Conservation (phyloP, 2,113 vertebrate species). For the Proteles cristata region DNA sequence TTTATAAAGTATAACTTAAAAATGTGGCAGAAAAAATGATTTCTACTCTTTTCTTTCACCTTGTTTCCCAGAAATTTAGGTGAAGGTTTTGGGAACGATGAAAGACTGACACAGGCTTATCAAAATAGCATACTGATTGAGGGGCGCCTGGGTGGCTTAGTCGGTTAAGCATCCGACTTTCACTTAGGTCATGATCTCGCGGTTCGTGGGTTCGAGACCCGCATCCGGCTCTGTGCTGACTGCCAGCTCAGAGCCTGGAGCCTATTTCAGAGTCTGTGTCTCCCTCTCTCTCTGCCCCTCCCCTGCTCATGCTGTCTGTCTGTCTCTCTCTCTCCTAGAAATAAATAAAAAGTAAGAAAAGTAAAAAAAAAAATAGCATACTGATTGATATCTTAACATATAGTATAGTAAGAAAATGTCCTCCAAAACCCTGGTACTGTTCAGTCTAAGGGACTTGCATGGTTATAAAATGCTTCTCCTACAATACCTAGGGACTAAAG, state of each 20-base stretch:
- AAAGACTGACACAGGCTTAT: not conserved
- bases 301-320: too few relatives aligned
- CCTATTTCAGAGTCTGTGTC: too few relatives aligned
- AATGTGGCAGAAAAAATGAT: not conserved
- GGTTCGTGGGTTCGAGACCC: too few relatives aligned
- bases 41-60: not conserved
- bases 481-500: accelerated
- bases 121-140: not conserved
- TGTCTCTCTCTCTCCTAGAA: too few relatives aligned
- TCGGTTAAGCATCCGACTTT: too few relatives aligned
- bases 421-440: not conserved
- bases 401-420: not conserved
- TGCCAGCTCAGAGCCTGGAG: too few relatives aligned
- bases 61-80: not conserved
- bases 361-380: not conserved
- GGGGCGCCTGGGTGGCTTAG: too few relatives aligned
- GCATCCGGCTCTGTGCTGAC: too few relatives aligned
- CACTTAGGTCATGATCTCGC: too few relatives aligned
- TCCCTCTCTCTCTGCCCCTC: too few relatives aligned
- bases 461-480: not conserved
- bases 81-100: not conserved
- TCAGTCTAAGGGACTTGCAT: not conserved
- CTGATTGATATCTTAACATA: not conserved
- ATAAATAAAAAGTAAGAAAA: too few relatives aligned
- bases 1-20: not conserved